A percentile compares a stretch with the other conserved stretches of the same genome.
phyloP scores from a whole-genome alignment of 2,888 invertebrate genomes.

The Drosophila mettleri region DNA sequence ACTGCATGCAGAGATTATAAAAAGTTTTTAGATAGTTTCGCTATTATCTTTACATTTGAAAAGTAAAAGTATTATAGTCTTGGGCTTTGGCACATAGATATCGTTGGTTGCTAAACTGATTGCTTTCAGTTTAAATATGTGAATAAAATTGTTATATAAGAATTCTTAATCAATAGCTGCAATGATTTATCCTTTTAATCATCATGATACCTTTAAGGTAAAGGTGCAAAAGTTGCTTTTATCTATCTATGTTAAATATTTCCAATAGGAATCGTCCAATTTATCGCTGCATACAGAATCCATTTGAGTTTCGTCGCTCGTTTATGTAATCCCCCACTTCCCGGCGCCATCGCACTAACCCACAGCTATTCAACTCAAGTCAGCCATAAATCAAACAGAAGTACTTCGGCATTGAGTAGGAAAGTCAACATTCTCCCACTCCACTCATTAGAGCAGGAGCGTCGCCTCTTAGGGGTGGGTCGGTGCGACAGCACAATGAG shows the following conservation, averaged over 20 bases:
- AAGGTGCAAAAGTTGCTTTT: neutral
- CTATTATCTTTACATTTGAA: neutral
- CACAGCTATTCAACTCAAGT: slow-evolving; percentile 62
- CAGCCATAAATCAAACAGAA: slow-evolving; percentile 76
- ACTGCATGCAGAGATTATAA: neutral
- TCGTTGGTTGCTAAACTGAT: neutral
- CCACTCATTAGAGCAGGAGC: slow-evolving; percentile 29
- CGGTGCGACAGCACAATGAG: slow-evolving; percentile 50
- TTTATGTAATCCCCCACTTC: slow-evolving; percentile 74
- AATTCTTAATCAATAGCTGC: no score
- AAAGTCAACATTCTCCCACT: slow-evolving; percentile 3
- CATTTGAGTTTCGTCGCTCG: slow-evolving; percentile 21
- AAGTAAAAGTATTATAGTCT: neutral
- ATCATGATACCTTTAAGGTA: no score
- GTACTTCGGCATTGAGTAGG: slow-evolving; percentile 35
- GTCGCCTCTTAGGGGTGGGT: slow-evolving; percentile 23
- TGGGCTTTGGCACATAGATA: neutral
- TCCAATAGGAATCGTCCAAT: slow-evolving; percentile 1
- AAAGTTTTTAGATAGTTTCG: neutral
- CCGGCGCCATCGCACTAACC: slow-evolving; percentile 46
- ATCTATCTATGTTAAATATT: neutral
- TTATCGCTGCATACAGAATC: slow-evolving; percentile 14
- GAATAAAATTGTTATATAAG: no score
- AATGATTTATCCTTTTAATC: no score
- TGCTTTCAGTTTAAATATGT: neutral